Base-by-base conservation (phyloP, 2,888 invertebrate species). In the Rugalucina vietnamica region DNA sequence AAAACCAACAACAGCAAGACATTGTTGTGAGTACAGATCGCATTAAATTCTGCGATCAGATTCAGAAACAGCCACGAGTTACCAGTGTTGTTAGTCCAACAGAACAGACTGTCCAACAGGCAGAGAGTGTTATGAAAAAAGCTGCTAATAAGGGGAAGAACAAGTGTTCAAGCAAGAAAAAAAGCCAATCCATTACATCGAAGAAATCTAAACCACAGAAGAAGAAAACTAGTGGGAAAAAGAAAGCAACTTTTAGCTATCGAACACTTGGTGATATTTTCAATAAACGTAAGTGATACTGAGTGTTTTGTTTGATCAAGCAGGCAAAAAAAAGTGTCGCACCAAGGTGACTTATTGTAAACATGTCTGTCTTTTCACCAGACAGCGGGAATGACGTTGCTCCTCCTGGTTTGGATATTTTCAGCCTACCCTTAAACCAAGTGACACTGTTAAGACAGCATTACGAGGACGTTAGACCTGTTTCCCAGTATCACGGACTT, bases 321-420 rank as follows among this genome's bases (percentile, higher is more conserved):
- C 34, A 32, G 21, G 32, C 10, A 32, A 34, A n/a, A n/a, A n/a
- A n/a, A n/a, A n/a, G n/a, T n/a, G n/a, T n/a, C n/a, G n/a, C n/a
- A n/a, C 10, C 65, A 65, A 65, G 65, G 72, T 24, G 43, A 72
- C 27, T n/a, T 14, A 43, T 14, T n/a, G n/a, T 49, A 49, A 72
- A 43, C 29, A 72, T 72, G 72, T 72, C 72, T 4, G 43, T 72
- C 27, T 72, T 72, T 43, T 72, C 72, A 21, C 72, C 72, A 39
- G 72, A 72, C 24, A 43, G 43, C 29, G 72, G 72, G 21, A 72
- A 24, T 72, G 72, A 72, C 24, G 72, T 72, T 43, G 72, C 72
- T 18, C 43, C 72, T 18, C 1, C 43, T 1, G 72, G 72, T 3
- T 43, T 72, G 24, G 72, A 72, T 49, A 32, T 72, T 24, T 72